A percentile compares a stretch with the other conserved stretches of the same genome.
These are phyloP conservation scores for Galerucella nymphaeae DNA, from an alignment of 2,888 invertebrate genomes.

Conservation along the genomic window DNA sequence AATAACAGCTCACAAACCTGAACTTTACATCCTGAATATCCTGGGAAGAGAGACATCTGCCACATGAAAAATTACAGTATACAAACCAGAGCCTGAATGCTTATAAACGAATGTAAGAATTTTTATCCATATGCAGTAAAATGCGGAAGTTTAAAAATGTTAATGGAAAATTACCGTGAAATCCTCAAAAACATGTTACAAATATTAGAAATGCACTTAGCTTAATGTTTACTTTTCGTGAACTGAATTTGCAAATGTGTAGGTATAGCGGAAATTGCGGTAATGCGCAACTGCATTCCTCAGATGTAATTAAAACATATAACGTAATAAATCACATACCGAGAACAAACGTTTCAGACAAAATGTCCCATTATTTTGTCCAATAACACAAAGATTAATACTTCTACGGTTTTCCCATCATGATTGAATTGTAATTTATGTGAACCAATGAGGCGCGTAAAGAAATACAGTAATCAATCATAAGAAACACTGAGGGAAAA, in stretches of 20 bases:
- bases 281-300: background rate
- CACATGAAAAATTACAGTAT: too few relatives aligned
- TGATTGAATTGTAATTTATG: constrained; percentile 49
- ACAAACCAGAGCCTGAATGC: too few relatives aligned
- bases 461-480: constrained; percentile 49
- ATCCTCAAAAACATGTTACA: background rate
- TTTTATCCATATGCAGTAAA: background rate
- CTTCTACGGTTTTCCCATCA: constrained; percentile 25
- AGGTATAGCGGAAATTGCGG: background rate
- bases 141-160: background rate
- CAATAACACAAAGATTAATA: constrained; percentile 26
- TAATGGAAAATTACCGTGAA: background rate
- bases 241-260: background rate
- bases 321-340: background rate
- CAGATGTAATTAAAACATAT: background rate
- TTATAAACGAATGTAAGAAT: too few relatives aligned
- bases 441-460: constrained; percentile 48
- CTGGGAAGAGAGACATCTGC: too few relatives aligned
- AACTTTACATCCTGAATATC: too few relatives aligned
- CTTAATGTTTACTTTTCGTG: background rate
- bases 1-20: too few relatives aligned
- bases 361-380: constrained; percentile 12
- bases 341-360: background rate
- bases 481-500: constrained; percentile 35
- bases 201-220: background rate